phyloP scores from a whole-genome alignment of 2,113 vertebrate species.

The Oceanodroma tethys region DNA sequence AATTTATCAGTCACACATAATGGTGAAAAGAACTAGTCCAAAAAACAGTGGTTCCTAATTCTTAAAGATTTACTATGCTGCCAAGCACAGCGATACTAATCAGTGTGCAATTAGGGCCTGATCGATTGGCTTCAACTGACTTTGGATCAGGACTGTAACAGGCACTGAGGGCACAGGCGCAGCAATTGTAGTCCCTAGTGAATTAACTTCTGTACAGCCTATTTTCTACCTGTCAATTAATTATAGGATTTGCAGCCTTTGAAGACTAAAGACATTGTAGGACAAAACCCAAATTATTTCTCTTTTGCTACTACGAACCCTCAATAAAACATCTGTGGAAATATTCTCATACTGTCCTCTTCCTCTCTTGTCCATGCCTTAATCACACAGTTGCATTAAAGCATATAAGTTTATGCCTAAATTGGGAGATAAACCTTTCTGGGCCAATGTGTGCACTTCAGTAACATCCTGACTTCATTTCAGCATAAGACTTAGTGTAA shows the following conservation, averaged over 20 bases:
- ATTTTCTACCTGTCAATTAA: slow-evolving; percentile 49
- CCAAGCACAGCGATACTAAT: slow-evolving; percentile 49
- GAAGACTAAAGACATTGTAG: not conserved
- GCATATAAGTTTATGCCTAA: not conserved
- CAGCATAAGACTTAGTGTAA: not conserved
- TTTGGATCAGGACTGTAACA: slow-evolving; percentile 56
- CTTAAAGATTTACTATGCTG: slow-evolving; percentile 54
- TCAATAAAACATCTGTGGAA: not conserved
- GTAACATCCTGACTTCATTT: not conserved
- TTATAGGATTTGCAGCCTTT: slow-evolving; percentile 24
- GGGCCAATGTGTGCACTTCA: not conserved
- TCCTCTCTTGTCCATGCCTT: not conserved
- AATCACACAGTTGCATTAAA: not conserved
- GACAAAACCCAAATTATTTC: not conserved
- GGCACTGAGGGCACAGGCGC: not conserved
- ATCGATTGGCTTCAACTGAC: slow-evolving; percentile 55
- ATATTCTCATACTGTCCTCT: not conserved
- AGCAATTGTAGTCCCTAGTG: not conserved
- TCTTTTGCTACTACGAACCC: not conserved
- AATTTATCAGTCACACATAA: slow-evolving; percentile 25
- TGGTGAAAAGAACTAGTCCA: slow-evolving; percentile 27
- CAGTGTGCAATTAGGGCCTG: slow-evolving; percentile 53
- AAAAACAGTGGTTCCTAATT: slow-evolving; percentile 40
- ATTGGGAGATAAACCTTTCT: not conserved
- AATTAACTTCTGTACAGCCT: slow-evolving; percentile 41